Percentiles rank a stretch among this genome's conserved stretches.
These are phyloP conservation scores for Halisarca cf. caerulea DNA, from an alignment of 37 sponge, comb jelly and placozoan genomes.

Conservation along the genomic window DNA sequence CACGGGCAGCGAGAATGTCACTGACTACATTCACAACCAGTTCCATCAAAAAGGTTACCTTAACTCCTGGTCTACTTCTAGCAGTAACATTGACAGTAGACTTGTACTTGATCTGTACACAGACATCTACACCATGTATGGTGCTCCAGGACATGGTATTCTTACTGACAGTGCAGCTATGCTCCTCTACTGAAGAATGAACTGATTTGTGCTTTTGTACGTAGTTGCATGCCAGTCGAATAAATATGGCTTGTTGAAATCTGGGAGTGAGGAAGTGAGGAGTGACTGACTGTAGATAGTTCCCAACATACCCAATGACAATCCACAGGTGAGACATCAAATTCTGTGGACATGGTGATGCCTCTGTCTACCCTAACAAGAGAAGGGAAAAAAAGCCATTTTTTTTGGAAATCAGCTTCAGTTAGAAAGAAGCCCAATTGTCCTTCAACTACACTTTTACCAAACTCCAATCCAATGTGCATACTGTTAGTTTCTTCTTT, in stretches of 20 bases:
- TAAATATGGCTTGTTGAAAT: slow-evolving; percentile 3
- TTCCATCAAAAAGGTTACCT: too few relatives aligned
- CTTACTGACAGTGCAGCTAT: background rate
- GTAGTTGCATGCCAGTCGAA: background rate
- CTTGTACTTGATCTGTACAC: background rate
- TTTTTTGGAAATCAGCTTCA: background rate
- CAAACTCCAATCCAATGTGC: background rate
- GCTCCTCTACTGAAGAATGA: background rate
- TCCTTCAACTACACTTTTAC: too few relatives aligned
- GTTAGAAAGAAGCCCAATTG: too few relatives aligned
- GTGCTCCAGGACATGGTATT: slow-evolving; percentile 2
- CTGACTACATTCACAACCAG: too few relatives aligned
- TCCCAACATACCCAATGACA: slow-evolving; percentile 9
- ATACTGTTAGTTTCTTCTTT: background rate
- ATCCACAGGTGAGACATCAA: background rate
- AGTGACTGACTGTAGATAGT: background rate
- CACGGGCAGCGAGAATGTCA: too few relatives aligned
- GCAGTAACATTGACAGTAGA: background rate
- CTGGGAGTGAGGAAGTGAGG: background rate
- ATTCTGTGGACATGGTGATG: too few relatives aligned
- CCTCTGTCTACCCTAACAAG: background rate
- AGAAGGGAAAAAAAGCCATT: background rate
- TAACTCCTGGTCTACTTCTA: background rate
- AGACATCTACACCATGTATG: background rate
- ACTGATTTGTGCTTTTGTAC: background rate